Evolutionary conservation across 92 coral and sea anemone species (phyloP).

Genomic region (Palythoa heliodiscus): DNA sequence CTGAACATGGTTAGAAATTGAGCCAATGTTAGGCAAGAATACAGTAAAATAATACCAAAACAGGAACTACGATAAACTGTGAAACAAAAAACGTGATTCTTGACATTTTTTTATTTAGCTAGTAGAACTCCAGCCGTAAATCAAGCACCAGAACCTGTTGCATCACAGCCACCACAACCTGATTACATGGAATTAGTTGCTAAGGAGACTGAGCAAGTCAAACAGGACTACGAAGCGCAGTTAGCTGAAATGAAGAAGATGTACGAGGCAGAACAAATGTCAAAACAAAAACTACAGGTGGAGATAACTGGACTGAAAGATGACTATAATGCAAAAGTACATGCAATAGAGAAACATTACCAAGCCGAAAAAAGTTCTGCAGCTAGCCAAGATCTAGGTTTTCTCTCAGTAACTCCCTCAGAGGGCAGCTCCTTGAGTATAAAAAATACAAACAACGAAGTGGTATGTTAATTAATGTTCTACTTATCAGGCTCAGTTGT

Average conservation of each 20-base stretch:
- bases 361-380: constrained; percentile 43
- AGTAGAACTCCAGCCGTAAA: constrained; percentile 39
- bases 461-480: constrained; percentile 17
- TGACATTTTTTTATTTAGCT: not conserved
- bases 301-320: constrained; percentile 79
- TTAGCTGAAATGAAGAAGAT: constrained; percentile 86
- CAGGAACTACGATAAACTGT: too few species aligned
- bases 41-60: too few species aligned
- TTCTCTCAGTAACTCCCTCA: constrained; percentile 35
- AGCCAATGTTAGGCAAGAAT: too few species aligned
- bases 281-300: constrained; percentile 88
- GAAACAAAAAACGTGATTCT: too few species aligned
- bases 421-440: constrained; percentile 65
- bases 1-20: too few species aligned
- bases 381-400: constrained; percentile 11
- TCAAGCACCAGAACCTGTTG: constrained; percentile 47
- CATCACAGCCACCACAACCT: constrained; percentile 45
- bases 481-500: not conserved
- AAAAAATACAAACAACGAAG: constrained; percentile 50
- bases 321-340: constrained; percentile 80
- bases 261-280: constrained; percentile 91
- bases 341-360: constrained; percentile 87
- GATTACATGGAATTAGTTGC: constrained; percentile 71
- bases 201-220: constrained; percentile 79
- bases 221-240: constrained; percentile 79